phyloP scores from a whole-genome alignment of 2,113 vertebrate genomes.

The Macquaria australasica region DNA sequence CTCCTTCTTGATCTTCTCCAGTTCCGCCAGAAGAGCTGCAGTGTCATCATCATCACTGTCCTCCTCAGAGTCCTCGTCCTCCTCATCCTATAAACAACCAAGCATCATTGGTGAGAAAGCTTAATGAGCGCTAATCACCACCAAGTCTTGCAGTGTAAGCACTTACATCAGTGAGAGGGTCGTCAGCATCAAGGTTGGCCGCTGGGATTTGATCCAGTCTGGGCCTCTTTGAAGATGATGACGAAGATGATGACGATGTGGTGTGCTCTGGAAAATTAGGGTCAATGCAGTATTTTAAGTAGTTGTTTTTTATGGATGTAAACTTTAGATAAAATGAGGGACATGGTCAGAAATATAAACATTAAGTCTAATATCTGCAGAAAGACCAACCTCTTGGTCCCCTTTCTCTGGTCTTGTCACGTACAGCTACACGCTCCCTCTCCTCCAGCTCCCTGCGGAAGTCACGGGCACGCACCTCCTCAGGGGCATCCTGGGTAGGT shows the following conservation, averaged over 20 bases:
- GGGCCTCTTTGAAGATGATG: constrained; percentile 96
- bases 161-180: constrained; percentile 96
- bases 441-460: constrained; percentile 98
- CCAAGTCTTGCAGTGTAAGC: neutral
- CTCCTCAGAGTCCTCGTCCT: constrained; percentile 90
- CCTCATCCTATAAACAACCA: constrained; percentile 83
- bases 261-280: constrained; percentile 89
- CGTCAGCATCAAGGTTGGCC: constrained; percentile 97
- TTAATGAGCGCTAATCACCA: constrained; percentile 6
- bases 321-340: neutral
- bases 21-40: constrained; percentile 95
- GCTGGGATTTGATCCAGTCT: constrained; percentile 98
- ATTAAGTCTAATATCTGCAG: neutral
- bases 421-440: constrained; percentile 90
- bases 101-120: neutral
- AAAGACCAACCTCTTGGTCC: constrained; percentile 89
- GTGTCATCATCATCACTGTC: constrained; percentile 97
- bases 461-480: constrained; percentile 96
- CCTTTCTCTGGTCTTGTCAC: constrained; percentile 94
- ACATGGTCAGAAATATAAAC: neutral
- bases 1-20: constrained; percentile 99
- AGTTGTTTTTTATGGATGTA: neutral
- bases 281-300: neutral
- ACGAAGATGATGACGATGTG: constrained; percentile 84
- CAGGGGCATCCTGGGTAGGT: constrained; percentile 95